Base-by-base conservation (phyloP, 2,797 vertebrate genomes). In the Lepilemur ruficaudatus region DNA sequence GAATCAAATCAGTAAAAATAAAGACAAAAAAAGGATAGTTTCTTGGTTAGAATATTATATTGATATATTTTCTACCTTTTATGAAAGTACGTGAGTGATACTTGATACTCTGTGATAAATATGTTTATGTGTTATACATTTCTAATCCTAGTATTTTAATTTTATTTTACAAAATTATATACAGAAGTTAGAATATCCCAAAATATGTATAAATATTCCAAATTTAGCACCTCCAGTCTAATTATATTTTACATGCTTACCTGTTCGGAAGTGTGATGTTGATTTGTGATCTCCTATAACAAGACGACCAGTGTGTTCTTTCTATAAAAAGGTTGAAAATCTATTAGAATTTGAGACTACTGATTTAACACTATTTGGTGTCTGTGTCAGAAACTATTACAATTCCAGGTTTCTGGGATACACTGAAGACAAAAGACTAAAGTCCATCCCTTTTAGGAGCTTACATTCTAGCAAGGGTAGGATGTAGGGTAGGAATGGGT, bases 281-380 rank as follows among this genome's bases (percentile, higher is more conserved):
- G 99, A 99, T 98, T 99, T 99, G 98, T 99, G 99, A 98, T 99
- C 99, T 96, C 99, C 99, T 95, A 99, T 99, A 97, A 99, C 99
- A 81, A 99, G 99, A 52, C 99, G 99, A 59, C 99, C 99, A 46
- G 99, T 99, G 96, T 98, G 99, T 98, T 99, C 99, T 98, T 99
- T 99, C 99, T 99, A 93, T 94, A 98, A 98, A 86, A 98, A 98
- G 97, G 97, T 43, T 89, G 76, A 96, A 83, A 93, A 95, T 55
- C 41, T 57, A 70, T 95, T 88, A 87, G 89, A 86, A 79, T 81
- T 79, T 83, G 79, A 94, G 73, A 96, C 57, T 35, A 75, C 52
- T 73, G 83, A 94, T 84, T 93, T 88, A 96, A 72, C 50, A 63
- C 84, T 93, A 89, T 1, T 79, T 32, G 61, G 8, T 70, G 25